These are phyloP conservation scores for Myocastor coypus DNA, from an alignment of 2,113 vertebrate genomes.

Conservation along the genomic window DNA sequence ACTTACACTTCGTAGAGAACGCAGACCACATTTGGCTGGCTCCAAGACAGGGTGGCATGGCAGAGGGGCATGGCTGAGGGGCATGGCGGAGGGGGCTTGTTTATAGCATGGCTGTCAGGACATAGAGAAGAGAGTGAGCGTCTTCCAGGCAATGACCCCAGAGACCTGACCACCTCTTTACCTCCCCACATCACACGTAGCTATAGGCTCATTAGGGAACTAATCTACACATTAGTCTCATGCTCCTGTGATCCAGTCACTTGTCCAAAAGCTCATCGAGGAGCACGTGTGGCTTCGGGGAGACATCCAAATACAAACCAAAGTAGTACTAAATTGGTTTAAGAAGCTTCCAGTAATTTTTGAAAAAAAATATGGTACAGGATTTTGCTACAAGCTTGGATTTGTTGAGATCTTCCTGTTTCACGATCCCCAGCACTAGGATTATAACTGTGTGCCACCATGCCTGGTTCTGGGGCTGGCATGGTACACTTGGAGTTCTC, in stretches of 20 bases:
- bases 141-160: background rate
- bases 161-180: background rate
- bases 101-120: background rate
- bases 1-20: background rate
- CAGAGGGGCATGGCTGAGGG: background rate
- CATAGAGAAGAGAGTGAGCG: background rate
- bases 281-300: background rate
- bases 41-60: background rate
- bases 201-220: background rate
- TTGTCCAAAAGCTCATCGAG: background rate
- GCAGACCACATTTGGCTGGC: background rate
- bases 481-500: no score
- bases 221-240: background rate
- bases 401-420: no score
- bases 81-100: background rate
- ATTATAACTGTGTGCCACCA: no score
- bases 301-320: background rate
- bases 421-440: no score
- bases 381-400: no score
- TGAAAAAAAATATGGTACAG: no score
- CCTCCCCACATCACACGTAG: background rate
- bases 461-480: no score
- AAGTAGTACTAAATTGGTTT: slow-evolving; percentile 9
- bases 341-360: background rate
- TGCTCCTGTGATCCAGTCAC: background rate